These are phyloP conservation scores for Zaprionus vittiger DNA, from an alignment of 1,140 invertebrate genomes.

Conservation along the genomic window DNA sequence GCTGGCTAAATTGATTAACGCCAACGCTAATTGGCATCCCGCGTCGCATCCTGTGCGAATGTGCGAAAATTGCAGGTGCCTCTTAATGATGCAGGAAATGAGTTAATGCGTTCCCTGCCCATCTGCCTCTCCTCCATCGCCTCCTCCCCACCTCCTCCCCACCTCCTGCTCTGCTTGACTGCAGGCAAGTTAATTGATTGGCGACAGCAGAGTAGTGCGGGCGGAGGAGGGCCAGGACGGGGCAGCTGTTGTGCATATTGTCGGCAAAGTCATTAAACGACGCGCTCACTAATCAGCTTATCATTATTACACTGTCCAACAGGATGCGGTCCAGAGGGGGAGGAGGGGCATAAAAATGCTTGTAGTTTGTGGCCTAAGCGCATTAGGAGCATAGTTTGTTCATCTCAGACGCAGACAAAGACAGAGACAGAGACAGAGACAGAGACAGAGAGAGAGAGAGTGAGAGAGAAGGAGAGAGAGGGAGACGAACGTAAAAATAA, in stretches of 20 bases:
- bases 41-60: constrained; percentile 29
- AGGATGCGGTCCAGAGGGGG: background rate
- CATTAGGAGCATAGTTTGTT: constrained; percentile 66
- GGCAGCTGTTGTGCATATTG: constrained; percentile 48
- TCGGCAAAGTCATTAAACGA: constrained; percentile 73
- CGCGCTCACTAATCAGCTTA: constrained; percentile 75
- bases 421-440: background rate
- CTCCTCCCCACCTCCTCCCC: background rate
- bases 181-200: constrained; percentile 26
- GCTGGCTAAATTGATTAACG: constrained; percentile 51
- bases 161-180: constrained; percentile 12
- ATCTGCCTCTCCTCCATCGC: background rate
- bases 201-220: background rate
- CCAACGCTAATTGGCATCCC: constrained; percentile 24
- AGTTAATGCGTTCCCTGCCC: constrained; percentile 61
- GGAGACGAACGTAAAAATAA: constrained; percentile 58
- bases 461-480: background rate
- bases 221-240: background rate
- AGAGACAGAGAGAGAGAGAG: background rate
- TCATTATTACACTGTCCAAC: constrained; percentile 66
- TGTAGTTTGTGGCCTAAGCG: constrained; percentile 58
- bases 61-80: constrained; percentile 72
- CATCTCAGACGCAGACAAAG: constrained; percentile 8
- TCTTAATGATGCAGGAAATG: constrained; percentile 79
- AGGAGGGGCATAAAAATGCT: constrained; percentile 51